These are phyloP conservation scores for Sesia apiformis DNA, from an alignment of 2,888 invertebrate species.

Conservation along the genomic window DNA sequence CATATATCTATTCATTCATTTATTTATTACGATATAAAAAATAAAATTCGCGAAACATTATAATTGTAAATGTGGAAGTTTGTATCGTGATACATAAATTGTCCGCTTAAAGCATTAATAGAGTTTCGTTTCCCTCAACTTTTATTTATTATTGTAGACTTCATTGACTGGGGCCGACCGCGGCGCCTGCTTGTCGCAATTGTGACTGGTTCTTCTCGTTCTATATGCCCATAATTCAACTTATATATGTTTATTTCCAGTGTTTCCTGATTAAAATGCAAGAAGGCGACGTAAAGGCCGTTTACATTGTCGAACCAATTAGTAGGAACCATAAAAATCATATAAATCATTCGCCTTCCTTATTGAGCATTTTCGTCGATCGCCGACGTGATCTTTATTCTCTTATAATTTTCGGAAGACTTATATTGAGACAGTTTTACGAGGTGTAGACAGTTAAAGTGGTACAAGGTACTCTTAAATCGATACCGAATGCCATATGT, in stretches of 20 bases:
- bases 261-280: slow-evolving; percentile 63
- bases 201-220: slow-evolving; percentile 70
- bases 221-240: slow-evolving; percentile 57
- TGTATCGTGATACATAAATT: neutral
- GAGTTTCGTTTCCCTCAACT: slow-evolving; percentile 49
- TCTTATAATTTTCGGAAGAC: slow-evolving; percentile 41
- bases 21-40: too few species aligned
- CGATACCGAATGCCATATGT: slow-evolving; percentile 33
- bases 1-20: too few species aligned
- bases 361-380: slow-evolving; percentile 40
- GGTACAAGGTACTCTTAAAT: slow-evolving; percentile 25
- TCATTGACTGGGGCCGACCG: slow-evolving; percentile 47
- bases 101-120: slow-evolving; percentile 16
- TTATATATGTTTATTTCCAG: slow-evolving; percentile 49
- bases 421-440: slow-evolving; percentile 56
- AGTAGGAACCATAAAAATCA: slow-evolving; percentile 59
- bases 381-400: slow-evolving; percentile 37
- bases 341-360: slow-evolving; percentile 57
- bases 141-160: slow-evolving; percentile 61
- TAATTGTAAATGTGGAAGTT: too few species aligned
- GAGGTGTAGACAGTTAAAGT: slow-evolving; percentile 53
- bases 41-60: too few species aligned
- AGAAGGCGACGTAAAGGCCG: slow-evolving; percentile 50
- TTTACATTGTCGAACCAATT: slow-evolving; percentile 65
- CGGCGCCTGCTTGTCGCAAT: slow-evolving; percentile 66